Conservation (phyloP, 2,113 vertebrate genomes). For the Thomomys bottae region DNA sequence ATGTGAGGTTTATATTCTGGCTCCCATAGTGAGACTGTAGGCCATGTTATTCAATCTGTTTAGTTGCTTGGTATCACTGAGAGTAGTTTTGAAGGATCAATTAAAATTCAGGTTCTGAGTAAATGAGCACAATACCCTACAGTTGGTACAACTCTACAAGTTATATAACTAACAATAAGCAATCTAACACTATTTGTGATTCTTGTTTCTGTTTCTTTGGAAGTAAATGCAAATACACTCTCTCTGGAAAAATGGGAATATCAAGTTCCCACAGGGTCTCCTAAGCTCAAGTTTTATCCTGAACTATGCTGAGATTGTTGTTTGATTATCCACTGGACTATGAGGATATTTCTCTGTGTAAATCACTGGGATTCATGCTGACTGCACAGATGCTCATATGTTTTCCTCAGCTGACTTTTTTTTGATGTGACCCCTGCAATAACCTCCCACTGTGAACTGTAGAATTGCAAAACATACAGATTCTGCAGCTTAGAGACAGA, state of each 20-base stretch:
- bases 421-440: not conserved
- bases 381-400: not conserved
- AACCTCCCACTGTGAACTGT: not conserved
- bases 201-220: not conserved
- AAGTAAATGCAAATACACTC: not conserved
- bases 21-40: not conserved
- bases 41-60: not conserved
- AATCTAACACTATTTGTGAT: not conserved
- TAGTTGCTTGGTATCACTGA: not conserved
- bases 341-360: not conserved
- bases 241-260: not conserved
- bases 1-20: not conserved
- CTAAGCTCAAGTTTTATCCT: not conserved
- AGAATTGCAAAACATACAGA: not conserved
- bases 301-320: not conserved
- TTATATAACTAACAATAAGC: not conserved
- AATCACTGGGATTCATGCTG: not conserved
- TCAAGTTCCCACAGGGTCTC: not conserved
- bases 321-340: not conserved
- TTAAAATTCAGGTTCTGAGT: not conserved
- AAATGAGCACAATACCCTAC: not conserved
- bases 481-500: not conserved
- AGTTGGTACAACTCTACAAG: not conserved
- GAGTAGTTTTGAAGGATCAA: not conserved
- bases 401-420: not conserved